A percentile compares a stretch with the other conserved stretches of the same genome.
Conservation (phyloP, 1,140 invertebrate genomes). For the Drosophila ogumai region DNA sequence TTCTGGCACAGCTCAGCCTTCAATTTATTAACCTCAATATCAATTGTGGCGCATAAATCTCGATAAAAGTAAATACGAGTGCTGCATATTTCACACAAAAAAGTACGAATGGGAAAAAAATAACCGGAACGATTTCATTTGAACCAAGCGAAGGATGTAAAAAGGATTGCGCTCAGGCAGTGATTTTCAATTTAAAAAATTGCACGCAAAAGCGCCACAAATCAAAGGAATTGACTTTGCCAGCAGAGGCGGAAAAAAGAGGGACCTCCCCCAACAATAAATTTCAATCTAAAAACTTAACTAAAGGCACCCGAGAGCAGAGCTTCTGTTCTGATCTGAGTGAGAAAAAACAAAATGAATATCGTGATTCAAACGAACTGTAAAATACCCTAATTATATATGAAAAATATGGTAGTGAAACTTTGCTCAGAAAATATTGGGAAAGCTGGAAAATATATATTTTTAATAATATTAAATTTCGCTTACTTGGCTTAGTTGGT, state of each 20-base stretch:
- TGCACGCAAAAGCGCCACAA: constrained; percentile 83
- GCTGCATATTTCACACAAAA: constrained; percentile 68
- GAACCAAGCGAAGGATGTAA: constrained; percentile 68
- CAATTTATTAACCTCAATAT: constrained; percentile 83
- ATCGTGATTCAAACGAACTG: neutral
- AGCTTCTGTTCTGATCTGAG: constrained; percentile 59
- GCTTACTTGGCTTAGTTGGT: neutral
- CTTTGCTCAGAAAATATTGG: neutral
- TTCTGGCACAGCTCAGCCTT: constrained; percentile 61
- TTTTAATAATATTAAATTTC: neutral
- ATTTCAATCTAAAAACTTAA: constrained; percentile 82
- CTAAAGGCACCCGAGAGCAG: constrained; percentile 59
- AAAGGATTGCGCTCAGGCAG: constrained; percentile 78
- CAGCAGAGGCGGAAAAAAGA: constrained; percentile 23
- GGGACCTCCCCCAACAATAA: constrained; percentile 64
- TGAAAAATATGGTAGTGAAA: neutral
- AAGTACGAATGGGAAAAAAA: constrained; percentile 5
- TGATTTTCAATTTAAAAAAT: constrained; percentile 84
- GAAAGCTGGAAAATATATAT: neutral
- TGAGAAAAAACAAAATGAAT: constrained; percentile 14
- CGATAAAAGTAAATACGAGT: constrained; percentile 81
- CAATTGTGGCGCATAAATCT: constrained; percentile 80
- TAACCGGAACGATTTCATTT: constrained; percentile 73
- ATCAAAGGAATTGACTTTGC: constrained; percentile 82
- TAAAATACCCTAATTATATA: constrained; percentile 11